Base-by-base conservation (phyloP, 2,888 invertebrate species). In the Aleiodes testaceus region DNA sequence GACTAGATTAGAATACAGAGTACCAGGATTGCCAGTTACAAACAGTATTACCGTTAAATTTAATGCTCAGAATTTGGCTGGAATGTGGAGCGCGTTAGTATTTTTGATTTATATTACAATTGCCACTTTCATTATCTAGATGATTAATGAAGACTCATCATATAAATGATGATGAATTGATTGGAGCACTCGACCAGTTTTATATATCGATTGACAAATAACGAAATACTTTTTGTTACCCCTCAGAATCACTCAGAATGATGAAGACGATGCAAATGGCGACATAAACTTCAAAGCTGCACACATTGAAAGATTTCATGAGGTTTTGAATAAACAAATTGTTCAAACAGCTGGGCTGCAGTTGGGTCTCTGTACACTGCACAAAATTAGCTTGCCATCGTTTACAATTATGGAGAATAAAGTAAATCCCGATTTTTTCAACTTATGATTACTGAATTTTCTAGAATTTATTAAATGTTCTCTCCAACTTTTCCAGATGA, bases 401-500 rank as follows among this genome's bases (percentile, higher is more conserved):
- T 70, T 84, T 59, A 80, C 80, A 1, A 82, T 87, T 49, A 80
- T 79, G 72, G 78, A 72, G 11, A 85, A 83, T 55, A 83, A 78
- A 75, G 86, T 86, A 71, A 50, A 49, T 22, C n/a, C 12, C 5
- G 0, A 11, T 49, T 18, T 36, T 26, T 6, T 11, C 12, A 49
- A 30, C 5, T n/a, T 11, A 3, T 59, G 22, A 18, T 50, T 18
- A 44, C 50, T 59, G 26, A 42, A 66, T 14, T 42, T 16, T 52
- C 36, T n/a, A 9, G 6, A 2, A n/a, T 65, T 69, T 26, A 55
- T 52, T 12, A 42, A 36, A 55, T 30, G 9, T 55, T 30, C 7
- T 52, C 47, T 3, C 9, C 22, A 36, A 50, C 55, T 53, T 47
- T 72, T 63, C 45, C 76, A 85, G 85, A 81, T 87, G 72, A 86